Evolutionary conservation across 2,797 vertebrate species (phyloP), one percentile per base, ranked within the genome.

Genomic region (Myripristis murdjan): DNA sequence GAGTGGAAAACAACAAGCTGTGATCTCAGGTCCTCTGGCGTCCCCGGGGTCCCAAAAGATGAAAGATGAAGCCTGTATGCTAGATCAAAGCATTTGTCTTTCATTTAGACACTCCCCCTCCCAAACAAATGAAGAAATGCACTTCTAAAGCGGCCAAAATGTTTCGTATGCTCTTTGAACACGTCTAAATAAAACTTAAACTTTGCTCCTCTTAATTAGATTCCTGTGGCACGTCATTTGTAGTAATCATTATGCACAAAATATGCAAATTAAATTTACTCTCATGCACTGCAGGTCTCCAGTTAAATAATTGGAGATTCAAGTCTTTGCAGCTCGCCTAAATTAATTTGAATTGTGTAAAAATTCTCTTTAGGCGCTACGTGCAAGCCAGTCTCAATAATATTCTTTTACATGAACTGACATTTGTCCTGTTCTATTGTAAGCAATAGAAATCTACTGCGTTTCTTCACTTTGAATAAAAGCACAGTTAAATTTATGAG

Each of bases 201-300:
- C 26, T 47, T 61, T 44, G 39, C 22, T 26, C 41, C 47, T 20
- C 15, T 41, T 14, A 47, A 47, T 47, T 12, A 60, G 58, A 58
- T 31, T 31, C n/a, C 58, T 24, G n/a, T 16, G 23, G 37, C 14
- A 24, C 26, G 22, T 43, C 49, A 49, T 9, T 47, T 46, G 4
- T 52, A 15, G n/a, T 16, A 10, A 43, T 18, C 28, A 43, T n/a
- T 60, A 60, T 18, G 24, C 20, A 46, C n/a, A 46, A 37, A 37
- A 46, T 46, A 46, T n/a, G 9, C 16, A 20, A n/a, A 46, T 46
- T 46, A 7, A 46, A n/a, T 46, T 46, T n/a, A 46, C 7, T 20
- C 18, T 18, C 9, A 20, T 46, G 44, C 7, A 7, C 3, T 20
- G 35, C 35, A 37, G 10, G 35, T 37, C 12, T 37, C 35, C 2